phyloP scores from a whole-genome alignment of 2,113 vertebrate genomes.

The Stercorarius parasiticus region DNA sequence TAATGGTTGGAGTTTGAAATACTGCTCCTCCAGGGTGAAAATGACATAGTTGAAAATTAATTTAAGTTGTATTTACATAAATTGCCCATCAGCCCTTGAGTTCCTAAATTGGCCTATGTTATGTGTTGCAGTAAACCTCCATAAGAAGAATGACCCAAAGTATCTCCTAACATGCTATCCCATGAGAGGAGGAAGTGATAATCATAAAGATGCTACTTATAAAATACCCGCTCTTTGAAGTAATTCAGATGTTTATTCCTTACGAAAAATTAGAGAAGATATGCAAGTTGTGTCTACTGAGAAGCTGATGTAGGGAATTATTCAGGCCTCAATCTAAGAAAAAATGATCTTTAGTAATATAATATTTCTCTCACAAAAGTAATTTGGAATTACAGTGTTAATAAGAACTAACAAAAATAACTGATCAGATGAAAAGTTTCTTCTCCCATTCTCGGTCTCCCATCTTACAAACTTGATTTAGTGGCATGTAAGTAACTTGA shows the following conservation, averaged over 20 bases:
- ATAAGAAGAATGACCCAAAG: neutral
- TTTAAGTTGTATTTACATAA: neutral
- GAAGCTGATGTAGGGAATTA: neutral
- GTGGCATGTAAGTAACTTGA: neutral
- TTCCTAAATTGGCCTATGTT: neutral
- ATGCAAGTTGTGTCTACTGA: neutral
- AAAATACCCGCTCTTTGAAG: neutral
- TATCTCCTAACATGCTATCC: neutral
- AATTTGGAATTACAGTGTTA: neutral
- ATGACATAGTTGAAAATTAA: neutral
- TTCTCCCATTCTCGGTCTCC: neutral
- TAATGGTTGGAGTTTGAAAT: neutral
- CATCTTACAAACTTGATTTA: neutral
- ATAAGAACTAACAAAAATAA: neutral
- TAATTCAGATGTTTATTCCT: neutral
- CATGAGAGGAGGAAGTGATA: neutral
- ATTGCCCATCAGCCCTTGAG: neutral
- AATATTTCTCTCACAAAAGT: neutral
- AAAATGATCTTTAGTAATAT: neutral
- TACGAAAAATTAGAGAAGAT: neutral
- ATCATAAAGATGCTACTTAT: neutral
- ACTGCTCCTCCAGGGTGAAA: neutral
- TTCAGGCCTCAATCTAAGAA: neutral
- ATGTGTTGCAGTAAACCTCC: neutral
- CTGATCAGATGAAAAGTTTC: neutral